Percentiles rank a stretch among this genome's conserved stretches.
Conservation (phyloP, 2,113 vertebrate genomes). For the Felis chaus region DNA sequence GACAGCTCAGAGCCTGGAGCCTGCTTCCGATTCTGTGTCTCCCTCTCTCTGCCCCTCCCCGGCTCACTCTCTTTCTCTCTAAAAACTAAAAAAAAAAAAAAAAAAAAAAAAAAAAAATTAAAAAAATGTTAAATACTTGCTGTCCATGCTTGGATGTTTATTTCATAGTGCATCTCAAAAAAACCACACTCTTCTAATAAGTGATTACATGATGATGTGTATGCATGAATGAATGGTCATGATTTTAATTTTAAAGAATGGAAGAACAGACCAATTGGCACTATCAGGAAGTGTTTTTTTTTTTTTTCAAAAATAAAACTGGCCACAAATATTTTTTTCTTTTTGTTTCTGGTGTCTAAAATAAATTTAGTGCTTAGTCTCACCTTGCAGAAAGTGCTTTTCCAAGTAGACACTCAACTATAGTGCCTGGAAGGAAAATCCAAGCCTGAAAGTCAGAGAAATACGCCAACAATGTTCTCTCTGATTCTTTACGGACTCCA, state of each 20-base stretch:
- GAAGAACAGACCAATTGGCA: background rate
- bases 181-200: background rate
- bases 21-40: too few species aligned
- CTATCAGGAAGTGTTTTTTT: background rate
- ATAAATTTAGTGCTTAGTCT: background rate
- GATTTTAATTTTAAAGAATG: background rate
- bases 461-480: background rate
- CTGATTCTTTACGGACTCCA: background rate
- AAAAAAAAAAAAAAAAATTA: too few species aligned
- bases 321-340: background rate
- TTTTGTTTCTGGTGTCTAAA: background rate
- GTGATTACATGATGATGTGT: background rate
- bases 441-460: background rate
- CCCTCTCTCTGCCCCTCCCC: too few species aligned
- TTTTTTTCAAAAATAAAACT: background rate
- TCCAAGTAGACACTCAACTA: background rate
- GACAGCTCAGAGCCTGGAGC: too few species aligned
- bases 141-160: background rate
- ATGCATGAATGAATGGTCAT: background rate
- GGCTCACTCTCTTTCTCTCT: too few species aligned
- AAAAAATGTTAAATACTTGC: too few species aligned
- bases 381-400: background rate
- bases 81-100: too few species aligned
- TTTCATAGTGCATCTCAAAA: background rate
- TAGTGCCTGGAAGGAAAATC: background rate